Conservation (phyloP, 2,888 invertebrate genomes). For the Mamestra brassicae region DNA sequence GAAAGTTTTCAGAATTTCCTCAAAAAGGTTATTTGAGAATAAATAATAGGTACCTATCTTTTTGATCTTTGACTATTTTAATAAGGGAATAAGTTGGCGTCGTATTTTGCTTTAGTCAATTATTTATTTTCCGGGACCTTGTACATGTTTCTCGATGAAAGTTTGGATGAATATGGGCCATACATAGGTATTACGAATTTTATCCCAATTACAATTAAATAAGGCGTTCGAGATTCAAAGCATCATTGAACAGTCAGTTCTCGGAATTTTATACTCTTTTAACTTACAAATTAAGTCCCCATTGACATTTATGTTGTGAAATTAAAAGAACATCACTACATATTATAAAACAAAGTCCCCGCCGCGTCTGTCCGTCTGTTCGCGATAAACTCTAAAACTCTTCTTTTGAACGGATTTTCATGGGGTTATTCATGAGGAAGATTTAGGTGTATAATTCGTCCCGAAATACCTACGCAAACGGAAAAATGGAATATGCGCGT, state of each 20-base stretch:
- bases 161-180: neutral
- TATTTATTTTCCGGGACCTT: neutral
- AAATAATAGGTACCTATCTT: neutral
- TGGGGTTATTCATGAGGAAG: no score
- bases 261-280: neutral
- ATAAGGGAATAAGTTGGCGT: no score
- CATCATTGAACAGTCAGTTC: neutral
- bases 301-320: neutral
- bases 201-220: neutral
- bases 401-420: no score
- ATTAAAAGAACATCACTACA: no score
- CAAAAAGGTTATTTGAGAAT: neutral
- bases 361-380: no score
- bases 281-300: neutral
- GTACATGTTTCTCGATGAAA: neutral
- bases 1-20: slow-evolving; percentile 30
- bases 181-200: neutral
- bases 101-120: neutral
- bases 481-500: no score
- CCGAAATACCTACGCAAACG: no score
- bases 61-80: neutral
- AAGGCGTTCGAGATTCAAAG: neutral
- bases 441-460: no score
- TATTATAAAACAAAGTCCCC: no score
- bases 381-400: no score